These are phyloP conservation scores for Porites cylindrica DNA, from an alignment of 92 coral and sea anemone genomes.

Conservation along the genomic window DNA sequence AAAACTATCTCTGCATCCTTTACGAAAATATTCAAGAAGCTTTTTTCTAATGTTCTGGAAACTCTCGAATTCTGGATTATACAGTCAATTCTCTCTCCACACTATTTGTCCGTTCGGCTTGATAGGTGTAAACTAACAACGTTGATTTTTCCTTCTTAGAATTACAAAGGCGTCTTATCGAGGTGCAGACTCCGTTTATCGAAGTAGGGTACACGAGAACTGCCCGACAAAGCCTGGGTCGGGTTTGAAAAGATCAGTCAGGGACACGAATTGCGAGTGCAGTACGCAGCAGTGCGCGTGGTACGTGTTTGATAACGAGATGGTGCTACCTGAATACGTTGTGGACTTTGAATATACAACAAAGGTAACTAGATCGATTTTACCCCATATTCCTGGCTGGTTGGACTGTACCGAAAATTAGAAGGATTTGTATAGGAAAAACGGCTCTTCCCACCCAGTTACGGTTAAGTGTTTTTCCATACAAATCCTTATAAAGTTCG, in stretches of 20 bases:
- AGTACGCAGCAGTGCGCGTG: slow-evolving; percentile 90
- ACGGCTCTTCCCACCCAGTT: too few species aligned
- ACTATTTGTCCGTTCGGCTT: too few species aligned
- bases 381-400: too few species aligned
- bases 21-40: too few species aligned
- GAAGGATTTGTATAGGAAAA: too few species aligned
- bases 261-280: slow-evolving; percentile 82
- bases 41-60: too few species aligned
- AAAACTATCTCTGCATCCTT: too few species aligned
- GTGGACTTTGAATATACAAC: slow-evolving; percentile 94
- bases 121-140: background rate
- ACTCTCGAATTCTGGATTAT: too few species aligned
- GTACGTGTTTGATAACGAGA: slow-evolving; percentile 85
- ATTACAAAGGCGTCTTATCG: slow-evolving; percentile 61
- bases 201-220: slow-evolving; percentile 73
- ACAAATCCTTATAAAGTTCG: too few species aligned
- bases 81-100: too few species aligned
- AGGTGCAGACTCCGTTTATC: slow-evolving; percentile 78
- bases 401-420: too few species aligned
- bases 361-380: slow-evolving; percentile 48
- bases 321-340: slow-evolving; percentile 94
- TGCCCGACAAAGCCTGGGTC: slow-evolving; percentile 56
- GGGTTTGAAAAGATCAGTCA: slow-evolving; percentile 46
- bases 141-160: slow-evolving; percentile 40
- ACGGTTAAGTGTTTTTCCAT: too few species aligned